phyloP scores from a whole-genome alignment of 2,888 invertebrate genomes.

The Metopia argyrocephala region DNA sequence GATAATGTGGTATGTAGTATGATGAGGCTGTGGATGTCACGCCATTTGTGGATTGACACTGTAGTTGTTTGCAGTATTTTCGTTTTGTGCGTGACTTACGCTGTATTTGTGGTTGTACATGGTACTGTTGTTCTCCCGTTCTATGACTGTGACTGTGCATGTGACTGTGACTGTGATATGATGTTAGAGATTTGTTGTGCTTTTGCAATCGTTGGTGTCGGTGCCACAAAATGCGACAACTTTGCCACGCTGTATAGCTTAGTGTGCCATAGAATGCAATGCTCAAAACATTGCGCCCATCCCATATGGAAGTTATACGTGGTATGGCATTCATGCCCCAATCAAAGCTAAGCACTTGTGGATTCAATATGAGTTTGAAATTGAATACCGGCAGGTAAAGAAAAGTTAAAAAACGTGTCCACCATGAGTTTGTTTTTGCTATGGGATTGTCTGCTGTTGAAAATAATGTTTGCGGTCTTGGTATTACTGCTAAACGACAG shows the following conservation, averaged over 20 bases:
- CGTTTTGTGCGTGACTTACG: slow-evolving; percentile 77
- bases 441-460: slow-evolving; percentile 97
- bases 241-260: slow-evolving; percentile 71
- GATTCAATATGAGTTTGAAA: slow-evolving; percentile 91
- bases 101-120: slow-evolving; percentile 71
- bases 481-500: slow-evolving; percentile 88
- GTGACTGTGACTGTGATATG: slow-evolving; percentile 32
- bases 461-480: slow-evolving; percentile 85
- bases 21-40: slow-evolving; percentile 25
- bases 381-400: slow-evolving; percentile 95
- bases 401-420: slow-evolving; percentile 93
- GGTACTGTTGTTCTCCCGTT: slow-evolving; percentile 66
- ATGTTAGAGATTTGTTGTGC: slow-evolving; percentile 26
- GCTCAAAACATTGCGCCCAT: slow-evolving; percentile 88
- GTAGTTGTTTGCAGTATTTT: slow-evolving; percentile 68
- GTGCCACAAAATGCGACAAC: slow-evolving; percentile 68
- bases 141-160: no score
- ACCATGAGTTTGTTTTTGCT: slow-evolving; percentile 88
- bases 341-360: slow-evolving; percentile 94
- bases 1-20: slow-evolving; percentile 30
- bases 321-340: slow-evolving; percentile 99
- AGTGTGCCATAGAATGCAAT: slow-evolving; percentile 85
- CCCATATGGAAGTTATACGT: slow-evolving; percentile 87
- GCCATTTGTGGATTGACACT: slow-evolving; percentile 57
- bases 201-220: slow-evolving; percentile 48